phyloP scores from a whole-genome alignment of 2,113 vertebrate genomes.

The Ammodytes dubius region DNA sequence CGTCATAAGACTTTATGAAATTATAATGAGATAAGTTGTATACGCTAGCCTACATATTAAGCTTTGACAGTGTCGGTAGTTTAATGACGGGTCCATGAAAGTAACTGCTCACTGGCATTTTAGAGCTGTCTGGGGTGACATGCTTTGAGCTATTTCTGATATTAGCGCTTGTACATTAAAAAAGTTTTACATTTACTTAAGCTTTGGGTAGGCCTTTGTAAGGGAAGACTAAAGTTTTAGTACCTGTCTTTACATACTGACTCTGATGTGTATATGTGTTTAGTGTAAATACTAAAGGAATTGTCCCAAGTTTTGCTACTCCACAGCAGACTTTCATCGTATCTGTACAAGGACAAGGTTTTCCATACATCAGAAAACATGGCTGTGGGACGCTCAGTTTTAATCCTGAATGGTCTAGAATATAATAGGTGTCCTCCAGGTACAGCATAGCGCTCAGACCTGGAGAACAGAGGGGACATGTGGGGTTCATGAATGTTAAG shows the following conservation, averaged over 20 bases:
- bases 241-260: conserved; percentile 49
- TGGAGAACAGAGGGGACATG: conserved; percentile 26
- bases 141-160: conserved; percentile 56
- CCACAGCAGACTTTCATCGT: not conserved
- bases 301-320: conserved; percentile 22
- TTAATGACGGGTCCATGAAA: conserved; percentile 6
- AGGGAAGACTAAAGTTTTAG: conserved; percentile 1
- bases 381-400: not conserved
- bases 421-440: conserved; percentile 42
- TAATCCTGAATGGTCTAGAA: conserved; percentile 15
- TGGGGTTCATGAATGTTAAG: conserved; percentile 70
- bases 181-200: conserved; percentile 7
- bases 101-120: not conserved
- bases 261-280: not conserved
- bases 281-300: conserved; percentile 26
- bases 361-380: conserved; percentile 1
- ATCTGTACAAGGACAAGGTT: conserved; percentile 5
- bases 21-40: no score
- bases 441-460: conserved; percentile 33
- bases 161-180: not conserved
- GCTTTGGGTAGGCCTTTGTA: conserved; percentile 7
- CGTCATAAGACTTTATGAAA: no score
- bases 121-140: not conserved
- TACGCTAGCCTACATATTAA: not conserved
- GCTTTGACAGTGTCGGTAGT: not conserved